These are phyloP conservation scores for Archaeoteleia sp. DNA, from an alignment of 2,888 invertebrate species.

Conservation along the genomic window DNA sequence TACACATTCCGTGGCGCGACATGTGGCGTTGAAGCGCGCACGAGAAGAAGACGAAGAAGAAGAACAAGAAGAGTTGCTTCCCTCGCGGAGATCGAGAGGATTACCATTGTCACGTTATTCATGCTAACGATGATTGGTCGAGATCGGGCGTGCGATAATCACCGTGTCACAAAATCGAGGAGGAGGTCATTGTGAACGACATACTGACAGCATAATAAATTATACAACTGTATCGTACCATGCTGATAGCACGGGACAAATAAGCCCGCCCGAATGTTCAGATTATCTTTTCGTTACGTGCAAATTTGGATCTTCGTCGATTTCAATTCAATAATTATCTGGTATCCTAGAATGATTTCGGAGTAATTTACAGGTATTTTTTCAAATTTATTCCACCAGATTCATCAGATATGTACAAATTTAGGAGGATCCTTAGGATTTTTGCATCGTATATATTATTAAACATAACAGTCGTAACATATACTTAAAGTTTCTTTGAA, in stretches of 20 bases:
- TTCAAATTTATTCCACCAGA: too few relatives aligned
- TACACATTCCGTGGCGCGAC: constrained; percentile 46
- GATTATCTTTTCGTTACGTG: constrained; percentile 39
- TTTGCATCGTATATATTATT: too few relatives aligned
- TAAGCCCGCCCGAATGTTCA: constrained; percentile 25
- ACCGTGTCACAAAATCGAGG: constrained; percentile 71
- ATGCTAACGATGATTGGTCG: constrained; percentile 72
- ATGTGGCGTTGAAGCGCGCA: constrained; percentile 61
- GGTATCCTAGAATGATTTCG: too few relatives aligned
- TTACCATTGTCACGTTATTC: constrained; percentile 72
- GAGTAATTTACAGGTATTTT: too few relatives aligned
- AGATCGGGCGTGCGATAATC: constrained; percentile 71
- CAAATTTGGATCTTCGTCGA: constrained; percentile 16
- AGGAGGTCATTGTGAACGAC: constrained; percentile 72
- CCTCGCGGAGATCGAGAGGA: constrained; percentile 62
- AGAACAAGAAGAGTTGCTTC: constrained; percentile 48
- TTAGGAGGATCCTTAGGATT: too few relatives aligned
- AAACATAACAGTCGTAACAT: too few relatives aligned
- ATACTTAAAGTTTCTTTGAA: too few relatives aligned
- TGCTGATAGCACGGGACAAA: constrained; percentile 42
- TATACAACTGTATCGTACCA: constrained; percentile 57
- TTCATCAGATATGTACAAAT: too few relatives aligned
- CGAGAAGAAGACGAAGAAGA: constrained; percentile 25
- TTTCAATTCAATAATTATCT: too few relatives aligned
- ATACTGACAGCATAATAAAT: constrained; percentile 74